phyloP scores from a whole-genome alignment of 2,888 invertebrate species.

The Epirrhoe alternata region DNA sequence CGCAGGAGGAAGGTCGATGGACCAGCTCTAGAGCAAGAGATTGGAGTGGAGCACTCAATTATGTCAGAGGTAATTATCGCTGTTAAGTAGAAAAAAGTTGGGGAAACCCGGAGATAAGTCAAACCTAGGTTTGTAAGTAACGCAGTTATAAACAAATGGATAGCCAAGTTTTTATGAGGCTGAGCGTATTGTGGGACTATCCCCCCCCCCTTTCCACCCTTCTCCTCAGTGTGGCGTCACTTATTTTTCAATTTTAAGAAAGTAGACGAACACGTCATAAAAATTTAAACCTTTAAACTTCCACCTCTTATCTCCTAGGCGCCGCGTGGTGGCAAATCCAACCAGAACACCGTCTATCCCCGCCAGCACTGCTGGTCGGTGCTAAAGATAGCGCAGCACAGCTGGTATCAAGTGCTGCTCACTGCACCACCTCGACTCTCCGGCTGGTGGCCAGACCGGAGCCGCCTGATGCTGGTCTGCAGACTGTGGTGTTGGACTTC shows the following conservation, averaged over 20 bases:
- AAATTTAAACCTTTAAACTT: too few relatives aligned
- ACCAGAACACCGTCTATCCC: constrained; percentile 49
- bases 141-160: too few relatives aligned
- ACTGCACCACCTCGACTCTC: constrained; percentile 64
- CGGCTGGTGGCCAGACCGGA: constrained; percentile 59
- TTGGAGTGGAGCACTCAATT: constrained; percentile 76
- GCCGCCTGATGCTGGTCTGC: constrained; percentile 61
- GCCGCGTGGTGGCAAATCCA: constrained; percentile 75
- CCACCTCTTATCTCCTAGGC: constrained; percentile 50
- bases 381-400: constrained; percentile 63
- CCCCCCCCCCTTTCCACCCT: too few relatives aligned
- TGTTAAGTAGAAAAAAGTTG: too few relatives aligned
- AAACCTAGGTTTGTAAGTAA: too few relatives aligned
- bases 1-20: constrained; percentile 58
- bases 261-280: too few relatives aligned
- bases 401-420: constrained; percentile 71
- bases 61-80: constrained; percentile 67
- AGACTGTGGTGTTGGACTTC: constrained; percentile 64
- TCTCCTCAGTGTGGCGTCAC: too few relatives aligned
- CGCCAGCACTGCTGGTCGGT: constrained; percentile 68
- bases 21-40: constrained; percentile 70
- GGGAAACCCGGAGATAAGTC: too few relatives aligned
- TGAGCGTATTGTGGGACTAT: too few relatives aligned
- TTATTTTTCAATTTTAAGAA: too few relatives aligned
- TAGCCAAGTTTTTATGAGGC: too few relatives aligned